Evolutionary conservation across 2,113 vertebrate genomes (phyloP), one percentile per base, ranked within the genome.

Genomic region (Podilymbus podiceps): DNA sequence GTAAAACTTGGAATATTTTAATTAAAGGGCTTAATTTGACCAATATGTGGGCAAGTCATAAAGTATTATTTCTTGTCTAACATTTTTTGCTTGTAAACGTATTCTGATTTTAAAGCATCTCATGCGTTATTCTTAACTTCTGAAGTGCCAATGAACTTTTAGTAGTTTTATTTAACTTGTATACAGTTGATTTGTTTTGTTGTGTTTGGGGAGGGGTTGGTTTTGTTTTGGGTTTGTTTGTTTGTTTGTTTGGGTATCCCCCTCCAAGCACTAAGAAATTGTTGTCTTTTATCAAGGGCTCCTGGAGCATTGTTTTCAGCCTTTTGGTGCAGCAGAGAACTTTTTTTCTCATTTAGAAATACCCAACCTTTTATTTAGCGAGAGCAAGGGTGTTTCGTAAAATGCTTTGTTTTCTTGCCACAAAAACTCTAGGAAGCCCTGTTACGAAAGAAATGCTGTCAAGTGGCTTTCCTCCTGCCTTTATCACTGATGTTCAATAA

Each of bases 401-500:
- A 97, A 96, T 96, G 85, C 96, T 97, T 93, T 97, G 95, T 96
- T 97, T 97, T 97, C 88, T 97, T 97, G 95, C 96, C 93, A 86
- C 85, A 97, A 96, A 96, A 96, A 96, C 96, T 97, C 96, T 97
- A 97, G 96, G 96, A 93, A 97, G 95, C 95, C 91, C 95, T 96
- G 95, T 95, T 97, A 96, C 90, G 96, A 97, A 96, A 97, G 95
- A 96, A 96, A 96, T 91, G 95, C 93, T 97, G 95, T 95, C 96
- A 94, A 96, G 96, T 96, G 95, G 95, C 95, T 97, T 97, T 96
- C 93, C 95, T 97, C 95, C 93, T 96, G 96, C 96, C 95, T 94
- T 97, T 96, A 80, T 96, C 96, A 95, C 85, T 97, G 96, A 96
- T 97, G 96, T 95, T 97, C 96, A 96, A 50, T 97, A 96, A 75